Evolutionary conservation across 2,113 vertebrate species (phyloP), one percentile per base, ranked within the genome.

Genomic region (Triplophysa dalaica): DNA sequence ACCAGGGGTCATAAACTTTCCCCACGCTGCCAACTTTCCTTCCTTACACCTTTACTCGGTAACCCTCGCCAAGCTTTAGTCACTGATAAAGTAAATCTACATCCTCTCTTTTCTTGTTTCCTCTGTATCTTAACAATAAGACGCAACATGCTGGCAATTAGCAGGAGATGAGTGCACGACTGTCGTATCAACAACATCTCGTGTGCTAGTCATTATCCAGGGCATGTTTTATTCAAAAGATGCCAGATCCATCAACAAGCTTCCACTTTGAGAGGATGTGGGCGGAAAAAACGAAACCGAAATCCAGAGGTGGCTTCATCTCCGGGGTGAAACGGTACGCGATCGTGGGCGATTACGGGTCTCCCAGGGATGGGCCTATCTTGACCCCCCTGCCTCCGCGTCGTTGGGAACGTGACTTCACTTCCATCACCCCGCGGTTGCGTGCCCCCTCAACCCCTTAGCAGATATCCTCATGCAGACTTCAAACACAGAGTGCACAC

Each of bases 211-310:
- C 74, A 70, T 86, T 84, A 82, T 82, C 56, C 66, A 82, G 76
- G 82, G 63, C 70, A 52, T 81, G 83, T 86, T 84, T 86, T 80
- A 87, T 87, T 88, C 66, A 88, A 52, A 45, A 41, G 24, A 78
- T 81, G 80, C 67, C 70, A 82, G 66, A 79, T 29, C 54, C 66
- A 80, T 82, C 75, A 60, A 85, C 48, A 76, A 68, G 60, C 56
- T 69, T 83, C 69, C 84, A 87, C 73, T 80, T 81, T 74, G 75
- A 66, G 50, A 62, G 19, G n/a, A 72, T 61, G 82, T 83, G 45
- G 60, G 77, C 10, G 65, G 81, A 60, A 52, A 58, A 14, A 72
- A 41, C 63, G 22, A 56, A 52, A 82, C 82, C 82, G 81, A 83
- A 85, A 83, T 82, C 86, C 84, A 87, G 80, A 75, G 48, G 66